A percentile compares a stretch with the other conserved stretches of the same genome.
These are phyloP conservation scores for Anoura caudifer DNA, from an alignment of 2,113 vertebrate species.

Conservation along the genomic window DNA sequence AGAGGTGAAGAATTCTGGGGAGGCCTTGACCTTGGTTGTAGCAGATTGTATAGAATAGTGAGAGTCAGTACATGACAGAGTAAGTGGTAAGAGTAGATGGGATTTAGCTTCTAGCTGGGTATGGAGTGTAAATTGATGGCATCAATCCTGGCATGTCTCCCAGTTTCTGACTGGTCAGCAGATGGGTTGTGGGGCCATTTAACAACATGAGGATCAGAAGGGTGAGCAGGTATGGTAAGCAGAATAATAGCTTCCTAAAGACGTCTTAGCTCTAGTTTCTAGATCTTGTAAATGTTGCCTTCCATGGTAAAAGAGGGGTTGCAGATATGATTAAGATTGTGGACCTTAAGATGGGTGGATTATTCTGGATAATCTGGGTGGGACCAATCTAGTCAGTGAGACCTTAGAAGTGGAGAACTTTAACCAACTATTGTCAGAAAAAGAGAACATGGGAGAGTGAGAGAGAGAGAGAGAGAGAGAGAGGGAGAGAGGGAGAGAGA, in stretches of 20 bases:
- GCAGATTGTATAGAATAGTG: background rate
- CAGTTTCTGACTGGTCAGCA: background rate
- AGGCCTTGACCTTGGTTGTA: accelerated
- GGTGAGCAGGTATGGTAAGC: background rate
- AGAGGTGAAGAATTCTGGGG: background rate
- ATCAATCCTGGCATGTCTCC: background rate
- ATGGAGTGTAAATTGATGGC: background rate
- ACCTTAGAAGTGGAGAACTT: background rate
- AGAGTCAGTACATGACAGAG: background rate
- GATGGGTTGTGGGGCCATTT: background rate
- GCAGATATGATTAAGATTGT: background rate
- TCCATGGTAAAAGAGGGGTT: background rate
- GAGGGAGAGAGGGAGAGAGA: background rate
- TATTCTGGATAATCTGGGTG: background rate
- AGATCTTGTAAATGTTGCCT: background rate
- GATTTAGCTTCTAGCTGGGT: background rate
- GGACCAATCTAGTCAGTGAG: background rate
- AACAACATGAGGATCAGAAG: background rate
- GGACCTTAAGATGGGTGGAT: background rate
- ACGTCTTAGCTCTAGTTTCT: background rate
- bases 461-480: no score
- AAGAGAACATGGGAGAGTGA: background rate
- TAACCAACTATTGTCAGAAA: background rate
- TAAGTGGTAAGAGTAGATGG: background rate
- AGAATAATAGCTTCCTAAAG: background rate